phyloP scores from a whole-genome alignment of 1,140 invertebrate genomes.

The Leptopilina boulardi region DNA sequence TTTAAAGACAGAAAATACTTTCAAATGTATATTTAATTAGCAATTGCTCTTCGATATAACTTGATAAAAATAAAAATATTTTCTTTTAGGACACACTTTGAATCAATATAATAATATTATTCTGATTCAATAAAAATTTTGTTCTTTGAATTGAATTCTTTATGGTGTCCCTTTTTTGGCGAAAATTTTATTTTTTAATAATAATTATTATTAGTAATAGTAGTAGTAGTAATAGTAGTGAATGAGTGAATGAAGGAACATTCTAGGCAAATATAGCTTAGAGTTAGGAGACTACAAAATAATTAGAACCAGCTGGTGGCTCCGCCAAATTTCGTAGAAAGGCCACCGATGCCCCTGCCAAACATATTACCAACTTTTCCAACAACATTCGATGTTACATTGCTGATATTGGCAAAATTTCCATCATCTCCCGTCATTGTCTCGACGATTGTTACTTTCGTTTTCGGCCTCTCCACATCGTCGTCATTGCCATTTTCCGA shows the following conservation, averaged over 20 bases:
- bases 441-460: slow-evolving; percentile 81
- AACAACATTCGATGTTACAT: slow-evolving; percentile 85
- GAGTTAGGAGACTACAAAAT: slow-evolving; percentile 55
- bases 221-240: no score
- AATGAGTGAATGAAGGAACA: slow-evolving; percentile 58
- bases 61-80: background rate
- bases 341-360: slow-evolving; percentile 88
- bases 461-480: slow-evolving; percentile 79
- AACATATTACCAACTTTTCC: slow-evolving; percentile 88
- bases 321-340: slow-evolving; percentile 87
- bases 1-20: slow-evolving; percentile 21
- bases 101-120: background rate
- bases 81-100: background rate
- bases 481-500: slow-evolving; percentile 81
- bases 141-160: no score
- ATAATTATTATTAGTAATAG: background rate
- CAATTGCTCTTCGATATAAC: background rate
- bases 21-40: slow-evolving; percentile 5
- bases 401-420: slow-evolving; percentile 82
- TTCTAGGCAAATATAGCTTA: slow-evolving; percentile 59
- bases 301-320: slow-evolving; percentile 83
- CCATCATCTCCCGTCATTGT: slow-evolving; percentile 79
- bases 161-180: slow-evolving; percentile 19
- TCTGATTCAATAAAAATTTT: slow-evolving; percentile 24
- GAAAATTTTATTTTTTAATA: slow-evolving; percentile 36